phyloP scores from a whole-genome alignment of 2,888 invertebrate species.

The Agrilus mali region DNA sequence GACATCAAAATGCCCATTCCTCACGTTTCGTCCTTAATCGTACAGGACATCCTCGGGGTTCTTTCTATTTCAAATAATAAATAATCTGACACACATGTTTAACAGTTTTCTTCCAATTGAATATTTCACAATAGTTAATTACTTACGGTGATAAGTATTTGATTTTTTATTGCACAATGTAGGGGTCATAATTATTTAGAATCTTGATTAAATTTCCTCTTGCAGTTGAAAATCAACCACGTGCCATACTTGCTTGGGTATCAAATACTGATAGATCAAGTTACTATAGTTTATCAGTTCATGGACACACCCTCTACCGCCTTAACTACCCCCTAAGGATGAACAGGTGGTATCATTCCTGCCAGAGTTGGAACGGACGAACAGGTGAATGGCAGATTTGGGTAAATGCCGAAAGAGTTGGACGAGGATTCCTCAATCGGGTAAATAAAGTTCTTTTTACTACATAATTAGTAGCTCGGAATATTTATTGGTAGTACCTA shows the following conservation, averaged over 20 bases:
- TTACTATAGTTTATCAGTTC: conserved; percentile 69
- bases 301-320: conserved; percentile 71
- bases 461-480: conserved; percentile 1
- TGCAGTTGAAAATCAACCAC: conserved; percentile 58
- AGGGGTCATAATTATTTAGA: no score
- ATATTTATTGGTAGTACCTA: no score
- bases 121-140: no score
- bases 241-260: conserved; percentile 66
- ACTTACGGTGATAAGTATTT: no score
- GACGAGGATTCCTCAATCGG: conserved; percentile 75
- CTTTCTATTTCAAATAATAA: no score
- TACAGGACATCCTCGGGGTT: no score
- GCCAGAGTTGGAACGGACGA: conserved; percentile 79
- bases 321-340: conserved; percentile 55
- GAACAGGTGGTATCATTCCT: conserved; percentile 74
- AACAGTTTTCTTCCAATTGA: no score
- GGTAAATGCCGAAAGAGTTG: conserved; percentile 75
- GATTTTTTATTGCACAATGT: no score
- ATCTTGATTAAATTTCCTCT: conserved; percentile 7
- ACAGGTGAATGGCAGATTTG: conserved; percentile 86
- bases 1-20: no score
- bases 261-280: conserved; percentile 70
- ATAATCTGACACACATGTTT: no score
- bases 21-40: no score
- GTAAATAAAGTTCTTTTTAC: conserved; percentile 48